A percentile compares a stretch with the other conserved stretches of the same genome.
phyloP scores from a whole-genome alignment of 2,888 invertebrate species.

The Bibio marci region DNA sequence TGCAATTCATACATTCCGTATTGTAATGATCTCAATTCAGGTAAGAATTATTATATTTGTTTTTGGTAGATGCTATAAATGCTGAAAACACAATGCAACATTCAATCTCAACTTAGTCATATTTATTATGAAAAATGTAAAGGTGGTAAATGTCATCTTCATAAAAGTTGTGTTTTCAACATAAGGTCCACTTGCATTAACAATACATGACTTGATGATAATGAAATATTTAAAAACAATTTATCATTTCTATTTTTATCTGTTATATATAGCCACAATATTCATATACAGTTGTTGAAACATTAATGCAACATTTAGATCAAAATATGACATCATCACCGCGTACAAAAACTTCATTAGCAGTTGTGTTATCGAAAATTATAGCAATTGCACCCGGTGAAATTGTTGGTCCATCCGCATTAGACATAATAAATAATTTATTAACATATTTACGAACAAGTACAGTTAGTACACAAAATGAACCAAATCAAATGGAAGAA shows the following conservation, averaged over 20 bases:
- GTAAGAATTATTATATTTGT: constrained; percentile 46
- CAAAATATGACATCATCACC: constrained; percentile 37
- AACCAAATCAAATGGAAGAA: constrained; percentile 47
- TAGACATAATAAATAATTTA: constrained; percentile 96
- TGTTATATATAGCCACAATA: constrained; percentile 66
- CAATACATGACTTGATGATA: too few species aligned
- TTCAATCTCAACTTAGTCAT: too few species aligned
- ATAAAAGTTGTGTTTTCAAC: too few species aligned
- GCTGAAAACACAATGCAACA: too few species aligned
- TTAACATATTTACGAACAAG: constrained; percentile 84
- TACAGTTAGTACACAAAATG: constrained; percentile 49
- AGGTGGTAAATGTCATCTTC: too few species aligned
- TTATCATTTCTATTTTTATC: too few species aligned
- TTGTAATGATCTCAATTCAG: constrained; percentile 97
- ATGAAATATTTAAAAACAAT: too few species aligned
- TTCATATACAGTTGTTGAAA: constrained; percentile 93
- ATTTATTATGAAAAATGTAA: too few species aligned
- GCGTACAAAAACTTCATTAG: constrained; percentile 66
- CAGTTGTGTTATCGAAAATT: constrained; percentile 86
- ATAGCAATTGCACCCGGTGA: constrained; percentile 93
- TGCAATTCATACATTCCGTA: constrained; percentile 89
- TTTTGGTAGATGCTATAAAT: too few species aligned
- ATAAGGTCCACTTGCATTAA: too few species aligned
- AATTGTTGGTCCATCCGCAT: constrained; percentile 87
- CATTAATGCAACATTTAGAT: constrained; percentile 88